Evolutionary conservation across 2,888 invertebrate genomes (phyloP).

Genomic region (Neoascia interrupta): DNA sequence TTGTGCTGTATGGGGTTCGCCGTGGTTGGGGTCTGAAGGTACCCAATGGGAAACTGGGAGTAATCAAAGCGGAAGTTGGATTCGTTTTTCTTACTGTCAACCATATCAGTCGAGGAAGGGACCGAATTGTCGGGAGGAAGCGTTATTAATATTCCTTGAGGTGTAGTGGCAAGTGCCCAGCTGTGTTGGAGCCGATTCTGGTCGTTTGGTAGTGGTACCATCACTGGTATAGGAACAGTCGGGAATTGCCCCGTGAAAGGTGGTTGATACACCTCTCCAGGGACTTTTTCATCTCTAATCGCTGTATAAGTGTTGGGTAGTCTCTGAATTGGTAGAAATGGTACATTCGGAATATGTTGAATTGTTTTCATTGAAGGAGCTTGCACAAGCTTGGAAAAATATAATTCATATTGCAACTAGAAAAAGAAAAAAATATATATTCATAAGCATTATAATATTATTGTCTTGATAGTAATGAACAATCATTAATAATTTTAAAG

Average conservation of each 20-base stretch:
- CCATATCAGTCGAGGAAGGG: slow-evolving; percentile 11
- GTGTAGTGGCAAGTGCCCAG: slow-evolving; percentile 39
- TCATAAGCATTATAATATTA: too few species aligned
- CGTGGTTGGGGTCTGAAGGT: slow-evolving; percentile 45
- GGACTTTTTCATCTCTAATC: slow-evolving; percentile 19
- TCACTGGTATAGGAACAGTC: slow-evolving; percentile 48
- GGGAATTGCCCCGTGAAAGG: slow-evolving; percentile 12
- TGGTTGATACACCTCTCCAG: slow-evolving; percentile 2
- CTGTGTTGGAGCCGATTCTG: slow-evolving; percentile 39
- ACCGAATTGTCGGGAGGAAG: slow-evolving; percentile 40
- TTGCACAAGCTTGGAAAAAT: slow-evolving; percentile 78
- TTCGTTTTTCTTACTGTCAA: slow-evolving; percentile 30
- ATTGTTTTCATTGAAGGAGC: slow-evolving; percentile 76
- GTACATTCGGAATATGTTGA: slow-evolving; percentile 71
- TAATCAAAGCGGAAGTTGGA: slow-evolving; percentile 55
- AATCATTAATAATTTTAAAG: too few species aligned
- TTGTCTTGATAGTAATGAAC: too few species aligned
- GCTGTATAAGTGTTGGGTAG: neutral
- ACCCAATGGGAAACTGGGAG: slow-evolving; percentile 70
- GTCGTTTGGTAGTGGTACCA: slow-evolving; percentile 51
- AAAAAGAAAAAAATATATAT: slow-evolving; percentile 6
- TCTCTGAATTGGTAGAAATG: slow-evolving; percentile 29
- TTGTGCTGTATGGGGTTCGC: slow-evolving; percentile 29
- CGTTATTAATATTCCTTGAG: slow-evolving; percentile 48
- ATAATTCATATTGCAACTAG: slow-evolving; percentile 78